These are phyloP conservation scores for Lypha dubia DNA, from an alignment of 2,888 invertebrate species.

Conservation along the genomic window DNA sequence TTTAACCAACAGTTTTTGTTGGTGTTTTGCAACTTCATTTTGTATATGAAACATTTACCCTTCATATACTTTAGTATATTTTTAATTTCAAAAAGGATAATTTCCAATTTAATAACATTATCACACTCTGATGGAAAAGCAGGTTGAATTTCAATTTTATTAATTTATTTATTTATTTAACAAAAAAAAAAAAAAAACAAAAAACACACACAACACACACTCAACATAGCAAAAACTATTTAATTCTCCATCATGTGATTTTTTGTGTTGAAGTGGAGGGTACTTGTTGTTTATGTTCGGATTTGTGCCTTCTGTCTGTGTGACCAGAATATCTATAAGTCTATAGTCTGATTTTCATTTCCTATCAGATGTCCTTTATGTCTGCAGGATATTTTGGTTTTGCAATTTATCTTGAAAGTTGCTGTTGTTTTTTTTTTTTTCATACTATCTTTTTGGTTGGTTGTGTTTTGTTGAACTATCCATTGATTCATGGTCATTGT, in stretches of 20 bases:
- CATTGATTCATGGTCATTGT: too few relatives aligned
- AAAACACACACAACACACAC: neutral
- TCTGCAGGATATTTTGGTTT: constrained; percentile 42
- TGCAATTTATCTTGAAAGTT: constrained; percentile 27
- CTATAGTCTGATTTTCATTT: constrained; percentile 10
- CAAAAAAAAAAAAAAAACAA: too few relatives aligned
- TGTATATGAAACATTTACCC: neutral
- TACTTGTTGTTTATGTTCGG: neutral
- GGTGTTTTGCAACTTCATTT: neutral
- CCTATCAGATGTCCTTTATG: constrained; percentile 34
- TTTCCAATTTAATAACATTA: constrained; percentile 68
- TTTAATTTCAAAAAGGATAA: constrained; percentile 26
- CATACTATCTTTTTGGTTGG: neutral
- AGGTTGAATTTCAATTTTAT: constrained; percentile 62
- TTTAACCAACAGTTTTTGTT: neutral
- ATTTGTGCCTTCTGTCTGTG: neutral
- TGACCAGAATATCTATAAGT: neutral
- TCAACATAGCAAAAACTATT: neutral
- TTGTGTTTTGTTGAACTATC: neutral
- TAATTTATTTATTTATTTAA: constrained; percentile 56
- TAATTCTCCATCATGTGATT: neutral
- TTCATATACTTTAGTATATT: neutral
- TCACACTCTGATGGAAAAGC: constrained; percentile 53
- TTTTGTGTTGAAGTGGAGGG: neutral
- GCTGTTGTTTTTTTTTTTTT: too few relatives aligned